These are phyloP conservation scores for Oscheius sp. DNA, from an alignment of 1,140 invertebrate species.

Conservation along the genomic window DNA sequence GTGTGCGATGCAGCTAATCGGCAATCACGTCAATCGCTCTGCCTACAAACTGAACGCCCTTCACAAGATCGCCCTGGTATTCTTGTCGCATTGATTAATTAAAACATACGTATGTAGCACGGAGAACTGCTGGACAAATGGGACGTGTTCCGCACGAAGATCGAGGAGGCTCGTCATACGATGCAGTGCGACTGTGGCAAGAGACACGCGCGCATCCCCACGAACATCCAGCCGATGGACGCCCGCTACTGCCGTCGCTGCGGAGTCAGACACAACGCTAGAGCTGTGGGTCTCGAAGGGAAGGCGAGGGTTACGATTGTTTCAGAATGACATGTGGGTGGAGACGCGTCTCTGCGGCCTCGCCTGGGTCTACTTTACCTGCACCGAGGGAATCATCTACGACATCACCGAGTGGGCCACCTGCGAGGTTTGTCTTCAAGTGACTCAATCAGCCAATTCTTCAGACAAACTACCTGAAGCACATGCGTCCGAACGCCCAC, in stretches of 20 bases:
- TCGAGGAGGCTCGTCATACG: constrained; percentile 60
- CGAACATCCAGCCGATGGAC: constrained; percentile 80
- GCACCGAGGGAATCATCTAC: constrained; percentile 88
- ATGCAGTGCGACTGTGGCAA: constrained; percentile 75
- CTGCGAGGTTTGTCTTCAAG: constrained; percentile 71
- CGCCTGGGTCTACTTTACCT: constrained; percentile 88
- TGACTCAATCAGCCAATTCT: not conserved
- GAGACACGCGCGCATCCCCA: constrained; percentile 78
- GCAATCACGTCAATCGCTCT: not conserved
- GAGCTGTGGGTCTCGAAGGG: constrained; percentile 71
- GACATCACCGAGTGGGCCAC: constrained; percentile 92
- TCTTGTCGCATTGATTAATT: not conserved
- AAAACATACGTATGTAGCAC: constrained; percentile 72
- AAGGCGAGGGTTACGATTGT: not conserved
- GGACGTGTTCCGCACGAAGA: constrained; percentile 3
- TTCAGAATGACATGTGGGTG: constrained; percentile 89
- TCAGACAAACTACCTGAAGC: constrained; percentile 63
- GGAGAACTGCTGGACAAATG: constrained; percentile 69
- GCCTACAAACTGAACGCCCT: not conserved
- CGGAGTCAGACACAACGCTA: constrained; percentile 82
- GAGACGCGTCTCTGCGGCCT: constrained; percentile 81
- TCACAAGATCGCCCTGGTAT: not conserved
- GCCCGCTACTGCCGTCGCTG: constrained; percentile 83
- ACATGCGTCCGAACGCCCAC: constrained; percentile 76
- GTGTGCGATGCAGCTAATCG: not conserved